A percentile compares a stretch with the other conserved stretches of the same genome.
phyloP scores from a whole-genome alignment of 2,113 vertebrate species.

The Cranoglanis bouderius region DNA sequence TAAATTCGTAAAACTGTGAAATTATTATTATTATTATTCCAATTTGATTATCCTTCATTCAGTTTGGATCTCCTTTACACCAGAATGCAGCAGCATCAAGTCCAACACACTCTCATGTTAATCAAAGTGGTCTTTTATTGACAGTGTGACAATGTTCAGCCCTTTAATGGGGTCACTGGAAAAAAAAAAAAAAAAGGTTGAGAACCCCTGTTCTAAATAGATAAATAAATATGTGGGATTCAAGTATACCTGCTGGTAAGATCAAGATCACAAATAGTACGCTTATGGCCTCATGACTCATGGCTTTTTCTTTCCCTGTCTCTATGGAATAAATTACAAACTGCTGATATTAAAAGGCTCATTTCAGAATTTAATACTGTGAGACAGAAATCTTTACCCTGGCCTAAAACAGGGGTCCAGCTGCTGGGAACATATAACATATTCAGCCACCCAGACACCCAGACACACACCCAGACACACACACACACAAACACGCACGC shows the following conservation, averaged over 20 bases:
- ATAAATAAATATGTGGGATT: not conserved
- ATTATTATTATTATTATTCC: not conserved
- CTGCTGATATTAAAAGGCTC: constrained; percentile 30
- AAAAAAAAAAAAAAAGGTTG: not conserved
- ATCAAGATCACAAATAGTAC: constrained; percentile 12
- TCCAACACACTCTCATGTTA: not conserved
- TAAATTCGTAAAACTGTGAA: not conserved
- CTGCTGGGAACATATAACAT: constrained; percentile 34
- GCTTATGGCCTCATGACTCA: not conserved
- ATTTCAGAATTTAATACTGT: constrained; percentile 40
- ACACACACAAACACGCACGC: too few species aligned
- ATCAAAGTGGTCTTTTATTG: not conserved
- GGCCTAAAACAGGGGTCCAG: constrained; percentile 5
- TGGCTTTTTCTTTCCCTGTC: constrained; percentile 24
- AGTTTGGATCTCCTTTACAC: not conserved
- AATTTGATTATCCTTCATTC: not conserved
- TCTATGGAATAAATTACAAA: constrained; percentile 25
- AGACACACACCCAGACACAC: constrained; percentile 15
- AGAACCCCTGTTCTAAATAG: not conserved
- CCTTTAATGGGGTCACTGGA: not conserved
- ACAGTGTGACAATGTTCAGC: not conserved
- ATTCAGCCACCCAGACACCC: not conserved
- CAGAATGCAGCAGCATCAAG: not conserved
- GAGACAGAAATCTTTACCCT: constrained; percentile 32
- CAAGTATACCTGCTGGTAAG: constrained; percentile 24